Evolutionary conservation across 1,140 invertebrate species (phyloP).

Genomic region (Radopholus similis): DNA sequence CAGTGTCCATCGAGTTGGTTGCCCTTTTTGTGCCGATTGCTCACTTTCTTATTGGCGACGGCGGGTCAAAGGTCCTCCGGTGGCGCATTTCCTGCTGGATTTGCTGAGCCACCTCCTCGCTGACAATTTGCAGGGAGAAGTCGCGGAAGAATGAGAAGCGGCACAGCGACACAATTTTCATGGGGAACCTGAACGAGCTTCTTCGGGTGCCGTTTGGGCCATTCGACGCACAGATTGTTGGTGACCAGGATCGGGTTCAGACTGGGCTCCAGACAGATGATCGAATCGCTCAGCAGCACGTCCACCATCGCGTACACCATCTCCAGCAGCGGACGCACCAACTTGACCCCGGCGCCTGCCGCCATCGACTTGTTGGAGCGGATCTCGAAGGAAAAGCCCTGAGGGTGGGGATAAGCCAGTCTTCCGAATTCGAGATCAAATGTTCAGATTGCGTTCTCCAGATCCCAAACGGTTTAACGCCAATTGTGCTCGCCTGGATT

Average conservation of each 20-base stretch:
- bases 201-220: neutral
- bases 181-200: conserved; percentile 28
- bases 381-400: conserved; percentile 38
- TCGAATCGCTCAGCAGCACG: conserved; percentile 31
- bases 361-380: conserved; percentile 39
- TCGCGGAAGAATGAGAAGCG: conserved; percentile 39
- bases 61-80: conserved; percentile 51
- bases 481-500: conserved; percentile 20
- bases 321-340: conserved; percentile 34
- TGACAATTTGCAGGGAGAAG: conserved; percentile 53
- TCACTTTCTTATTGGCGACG: conserved; percentile 36
- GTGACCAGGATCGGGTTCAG: conserved; percentile 45
- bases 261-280: conserved; percentile 44
- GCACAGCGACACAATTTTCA: conserved; percentile 47
- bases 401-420: neutral
- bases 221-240: conserved; percentile 34
- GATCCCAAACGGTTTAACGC: neutral
- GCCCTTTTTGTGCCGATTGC: too few relatives aligned
- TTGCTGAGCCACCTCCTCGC: conserved; percentile 57
- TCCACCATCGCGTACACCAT: conserved; percentile 47
- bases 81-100: conserved; percentile 58
- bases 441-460: neutral
- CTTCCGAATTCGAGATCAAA: neutral
- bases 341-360: conserved; percentile 32
- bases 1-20: too few relatives aligned